phyloP scores from a whole-genome alignment of 2,888 invertebrate genomes.

The Idaea dimidiata region DNA sequence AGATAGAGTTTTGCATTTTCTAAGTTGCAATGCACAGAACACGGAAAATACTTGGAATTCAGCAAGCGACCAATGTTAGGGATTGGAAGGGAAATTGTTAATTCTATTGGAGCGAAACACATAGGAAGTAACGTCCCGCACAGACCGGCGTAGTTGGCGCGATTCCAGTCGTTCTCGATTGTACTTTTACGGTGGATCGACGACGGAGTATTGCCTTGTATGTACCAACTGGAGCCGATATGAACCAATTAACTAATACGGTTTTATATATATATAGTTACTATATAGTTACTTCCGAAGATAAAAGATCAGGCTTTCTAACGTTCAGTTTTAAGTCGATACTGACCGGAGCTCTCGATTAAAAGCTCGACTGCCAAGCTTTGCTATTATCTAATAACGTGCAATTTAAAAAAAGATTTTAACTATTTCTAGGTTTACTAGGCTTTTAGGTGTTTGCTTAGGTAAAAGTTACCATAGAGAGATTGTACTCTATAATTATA shows the following conservation, averaged over 20 bases:
- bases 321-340: not conserved
- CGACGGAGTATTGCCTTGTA: conserved; percentile 11
- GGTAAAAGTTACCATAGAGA: no score
- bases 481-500: no score
- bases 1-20: conserved; percentile 4
- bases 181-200: conserved; percentile 46
- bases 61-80: conserved; percentile 38
- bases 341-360: not conserved
- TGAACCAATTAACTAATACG: conserved; percentile 1
- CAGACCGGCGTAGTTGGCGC: conserved; percentile 57
- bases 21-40: not conserved
- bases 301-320: not conserved
- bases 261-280: no score
- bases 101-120: conserved; percentile 68
- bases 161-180: conserved; percentile 63
- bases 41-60: conserved; percentile 20
- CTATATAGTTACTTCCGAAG: not conserved
- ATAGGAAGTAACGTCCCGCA: conserved; percentile 56
- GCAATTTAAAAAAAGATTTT: no score
- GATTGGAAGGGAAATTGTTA: conserved; percentile 62
- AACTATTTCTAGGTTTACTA: no score
- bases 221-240: not conserved
- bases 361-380: no score
- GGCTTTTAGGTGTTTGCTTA: no score
- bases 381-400: no score